Evolutionary conservation across 2,113 vertebrate genomes (phyloP).

Genomic region (Nanorana parkeri): DNA sequence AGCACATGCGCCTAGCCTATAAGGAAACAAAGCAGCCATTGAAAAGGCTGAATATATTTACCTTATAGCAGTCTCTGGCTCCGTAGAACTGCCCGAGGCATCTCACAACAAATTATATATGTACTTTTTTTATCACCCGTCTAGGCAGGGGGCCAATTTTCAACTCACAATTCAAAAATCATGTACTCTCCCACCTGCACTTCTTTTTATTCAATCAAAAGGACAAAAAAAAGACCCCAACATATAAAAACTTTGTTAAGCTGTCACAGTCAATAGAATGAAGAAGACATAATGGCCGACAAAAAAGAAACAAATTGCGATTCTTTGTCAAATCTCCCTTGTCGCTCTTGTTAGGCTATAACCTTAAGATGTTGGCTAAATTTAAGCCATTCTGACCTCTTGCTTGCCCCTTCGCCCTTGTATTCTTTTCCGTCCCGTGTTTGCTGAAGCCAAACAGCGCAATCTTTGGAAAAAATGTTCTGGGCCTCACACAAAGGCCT

Average conservation of each 20-base stretch:
- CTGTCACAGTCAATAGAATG: conserved; percentile 76
- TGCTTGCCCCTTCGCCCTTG: conserved; percentile 74
- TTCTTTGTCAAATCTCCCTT: conserved; percentile 75
- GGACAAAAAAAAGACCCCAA: conserved; percentile 74
- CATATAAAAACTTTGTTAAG: conserved; percentile 81
- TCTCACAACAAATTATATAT: conserved; percentile 73
- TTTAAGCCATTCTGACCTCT: conserved; percentile 77
- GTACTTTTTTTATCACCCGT: conserved; percentile 62
- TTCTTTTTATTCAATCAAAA: conserved; percentile 72
- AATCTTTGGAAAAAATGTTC: conserved; percentile 71
- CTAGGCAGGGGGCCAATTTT: conserved; percentile 77
- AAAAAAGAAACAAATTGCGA: conserved; percentile 83
- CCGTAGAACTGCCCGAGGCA: neutral
- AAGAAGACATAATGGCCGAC: conserved; percentile 73
- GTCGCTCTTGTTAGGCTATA: conserved; percentile 79
- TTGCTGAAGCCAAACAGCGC: conserved; percentile 69
- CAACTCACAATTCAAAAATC: conserved; percentile 76
- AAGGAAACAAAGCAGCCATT: conserved; percentile 31
- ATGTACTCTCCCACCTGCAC: conserved; percentile 79
- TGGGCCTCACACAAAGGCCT: conserved; percentile 76
- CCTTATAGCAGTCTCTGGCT: conserved; percentile 24
- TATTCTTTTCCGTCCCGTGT: conserved; percentile 80
- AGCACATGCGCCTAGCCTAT: neutral
- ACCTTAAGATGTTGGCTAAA: conserved; percentile 79
- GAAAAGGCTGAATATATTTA: conserved; percentile 48